Evolutionary conservation across 2,888 invertebrate species (phyloP).

Genomic region (Syrphus vitripennis): DNA sequence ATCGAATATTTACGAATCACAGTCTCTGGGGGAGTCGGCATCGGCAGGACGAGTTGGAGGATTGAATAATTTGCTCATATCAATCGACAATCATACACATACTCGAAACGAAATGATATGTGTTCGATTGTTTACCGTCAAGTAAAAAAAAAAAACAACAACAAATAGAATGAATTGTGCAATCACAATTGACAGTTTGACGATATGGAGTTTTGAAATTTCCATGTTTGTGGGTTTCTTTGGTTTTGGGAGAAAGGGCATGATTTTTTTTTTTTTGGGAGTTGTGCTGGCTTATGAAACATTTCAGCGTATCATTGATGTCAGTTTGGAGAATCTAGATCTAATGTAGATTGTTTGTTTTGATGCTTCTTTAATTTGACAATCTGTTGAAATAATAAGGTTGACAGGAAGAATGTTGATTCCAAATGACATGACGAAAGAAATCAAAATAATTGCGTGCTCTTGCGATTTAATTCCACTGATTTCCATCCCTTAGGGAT

Average conservation of each 20-base stretch:
- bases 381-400: constrained; percentile 13
- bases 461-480: neutral
- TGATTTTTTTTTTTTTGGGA: neutral
- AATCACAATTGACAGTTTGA: constrained; percentile 58
- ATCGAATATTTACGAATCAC: constrained; percentile 64
- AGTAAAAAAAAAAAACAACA: constrained; percentile 2
- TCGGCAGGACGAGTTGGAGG: neutral
- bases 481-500: neutral
- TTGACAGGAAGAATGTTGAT: constrained; percentile 40
- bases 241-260: neutral
- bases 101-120: neutral
- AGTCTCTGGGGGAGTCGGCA: neutral
- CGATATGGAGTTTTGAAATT: constrained; percentile 34
- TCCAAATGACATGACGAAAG: constrained; percentile 41
- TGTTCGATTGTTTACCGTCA: neutral
- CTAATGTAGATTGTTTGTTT: neutral
- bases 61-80: constrained; percentile 66
- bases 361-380: constrained; percentile 5
- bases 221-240: neutral
- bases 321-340: constrained; percentile 27
- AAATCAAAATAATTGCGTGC: constrained; percentile 9
- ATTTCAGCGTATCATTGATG: constrained; percentile 33
- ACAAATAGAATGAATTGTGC: constrained; percentile 5
- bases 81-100: constrained; percentile 46
- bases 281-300: neutral